These are phyloP conservation scores for Coleophora flavipennella DNA, from an alignment of 2,888 invertebrate genomes.

Conservation along the genomic window DNA sequence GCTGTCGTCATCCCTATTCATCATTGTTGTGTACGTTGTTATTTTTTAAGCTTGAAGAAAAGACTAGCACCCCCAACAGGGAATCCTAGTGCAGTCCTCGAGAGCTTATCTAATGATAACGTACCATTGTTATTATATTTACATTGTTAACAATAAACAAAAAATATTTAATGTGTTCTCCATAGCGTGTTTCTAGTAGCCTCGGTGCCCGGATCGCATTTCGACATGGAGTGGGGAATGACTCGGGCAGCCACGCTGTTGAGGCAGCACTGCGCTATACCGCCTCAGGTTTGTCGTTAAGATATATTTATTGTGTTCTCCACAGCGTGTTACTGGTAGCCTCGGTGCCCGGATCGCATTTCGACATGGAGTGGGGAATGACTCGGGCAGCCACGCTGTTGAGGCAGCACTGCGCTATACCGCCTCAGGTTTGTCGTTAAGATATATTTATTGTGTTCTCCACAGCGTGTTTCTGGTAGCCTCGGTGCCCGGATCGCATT, in stretches of 20 bases:
- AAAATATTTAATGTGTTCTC: constrained; percentile 1
- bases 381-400: constrained; percentile 75
- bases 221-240: constrained; percentile 76
- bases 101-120: too few species aligned
- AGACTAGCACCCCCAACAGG: too few species aligned
- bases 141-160: too few species aligned
- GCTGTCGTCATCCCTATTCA: too few species aligned
- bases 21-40: too few species aligned
- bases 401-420: constrained; percentile 74
- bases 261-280: constrained; percentile 74
- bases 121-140: too few species aligned
- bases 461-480: constrained; percentile 87
- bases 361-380: constrained; percentile 76
- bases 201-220: constrained; percentile 88
- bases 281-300: constrained; percentile 30
- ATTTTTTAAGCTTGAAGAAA: too few species aligned
- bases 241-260: constrained; percentile 75
- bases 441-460: constrained; percentile 5
- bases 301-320: constrained; percentile 5
- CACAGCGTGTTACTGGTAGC: constrained; percentile 87
- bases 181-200: constrained; percentile 87
- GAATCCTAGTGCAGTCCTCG: too few species aligned
- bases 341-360: constrained; percentile 88
- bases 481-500: constrained; percentile 88
- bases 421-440: constrained; percentile 30